Evolutionary conservation across 2,888 invertebrate genomes (phyloP).

Genomic region (Scotopteryx bipunctaria): DNA sequence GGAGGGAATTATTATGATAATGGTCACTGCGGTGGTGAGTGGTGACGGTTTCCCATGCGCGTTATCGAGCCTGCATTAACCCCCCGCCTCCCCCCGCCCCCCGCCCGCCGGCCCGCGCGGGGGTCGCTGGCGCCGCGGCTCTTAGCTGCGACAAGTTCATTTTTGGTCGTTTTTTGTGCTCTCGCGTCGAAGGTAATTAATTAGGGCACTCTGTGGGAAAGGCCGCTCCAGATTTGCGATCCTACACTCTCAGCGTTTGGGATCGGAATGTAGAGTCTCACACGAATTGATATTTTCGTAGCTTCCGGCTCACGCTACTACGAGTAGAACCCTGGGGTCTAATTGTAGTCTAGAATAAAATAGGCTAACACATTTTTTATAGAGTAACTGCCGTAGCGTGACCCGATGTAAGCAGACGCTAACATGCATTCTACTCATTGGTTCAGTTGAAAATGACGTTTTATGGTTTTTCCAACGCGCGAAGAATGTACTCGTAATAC

Average conservation of each 20-base stretch:
- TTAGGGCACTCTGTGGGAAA: constrained; percentile 65
- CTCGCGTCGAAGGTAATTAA: constrained; percentile 72
- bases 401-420: no score
- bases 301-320: no score
- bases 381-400: no score
- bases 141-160: constrained; percentile 68
- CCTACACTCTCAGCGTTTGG: constrained; percentile 22
- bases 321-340: no score
- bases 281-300: neutral
- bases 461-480: neutral
- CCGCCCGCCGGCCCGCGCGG: constrained; percentile 26
- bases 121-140: constrained; percentile 74
- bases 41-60: constrained; percentile 62
- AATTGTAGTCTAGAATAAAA: no score
- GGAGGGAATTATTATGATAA: constrained; percentile 44
- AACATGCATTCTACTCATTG: no score
- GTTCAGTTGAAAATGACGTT: neutral
- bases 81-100: constrained; percentile 21
- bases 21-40: constrained; percentile 40
- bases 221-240: constrained; percentile 53
- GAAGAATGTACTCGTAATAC: neutral
- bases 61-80: constrained; percentile 63
- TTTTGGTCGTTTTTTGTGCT: constrained; percentile 62
- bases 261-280: neutral
- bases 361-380: no score